phyloP scores from a whole-genome alignment of 2,888 invertebrate genomes.

The Diadromus collaris region DNA sequence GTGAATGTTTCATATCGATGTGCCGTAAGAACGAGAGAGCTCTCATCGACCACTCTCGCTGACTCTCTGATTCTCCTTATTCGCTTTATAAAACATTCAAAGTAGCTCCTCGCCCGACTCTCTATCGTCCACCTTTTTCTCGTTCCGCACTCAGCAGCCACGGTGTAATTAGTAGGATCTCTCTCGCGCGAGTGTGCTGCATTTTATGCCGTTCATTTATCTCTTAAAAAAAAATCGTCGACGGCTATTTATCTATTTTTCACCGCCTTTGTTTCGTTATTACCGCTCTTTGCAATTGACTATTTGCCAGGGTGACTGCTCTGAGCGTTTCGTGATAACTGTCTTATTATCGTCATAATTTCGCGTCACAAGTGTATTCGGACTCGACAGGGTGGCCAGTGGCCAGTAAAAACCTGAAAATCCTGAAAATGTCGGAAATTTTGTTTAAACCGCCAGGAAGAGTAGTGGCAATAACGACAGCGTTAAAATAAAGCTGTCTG shows the following conservation, averaged over 20 bases:
- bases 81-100: constrained; percentile 74
- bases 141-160: constrained; percentile 64
- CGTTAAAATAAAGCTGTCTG: no score
- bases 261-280: constrained; percentile 57
- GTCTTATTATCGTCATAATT: background rate
- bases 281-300: constrained; percentile 13
- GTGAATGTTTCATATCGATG: constrained; percentile 26
- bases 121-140: constrained; percentile 58
- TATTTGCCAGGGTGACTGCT: background rate
- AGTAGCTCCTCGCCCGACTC: constrained; percentile 61
- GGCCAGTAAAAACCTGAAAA: no score
- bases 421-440: no score
- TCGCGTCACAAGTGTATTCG: background rate
- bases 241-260: constrained; percentile 6
- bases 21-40: constrained; percentile 22
- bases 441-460: no score
- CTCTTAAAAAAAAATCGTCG: constrained; percentile 50
- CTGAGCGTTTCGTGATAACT: background rate
- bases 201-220: constrained; percentile 72
- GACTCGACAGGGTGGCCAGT: no score
- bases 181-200: constrained; percentile 50
- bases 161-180: constrained; percentile 74
- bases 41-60: constrained; percentile 53
- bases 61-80: constrained; percentile 47
- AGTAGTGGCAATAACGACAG: no score